A percentile compares a stretch with the other conserved stretches of the same genome.
Conservation (phyloP, 2,797 vertebrate species). For the Vespertilio murinus region DNA sequence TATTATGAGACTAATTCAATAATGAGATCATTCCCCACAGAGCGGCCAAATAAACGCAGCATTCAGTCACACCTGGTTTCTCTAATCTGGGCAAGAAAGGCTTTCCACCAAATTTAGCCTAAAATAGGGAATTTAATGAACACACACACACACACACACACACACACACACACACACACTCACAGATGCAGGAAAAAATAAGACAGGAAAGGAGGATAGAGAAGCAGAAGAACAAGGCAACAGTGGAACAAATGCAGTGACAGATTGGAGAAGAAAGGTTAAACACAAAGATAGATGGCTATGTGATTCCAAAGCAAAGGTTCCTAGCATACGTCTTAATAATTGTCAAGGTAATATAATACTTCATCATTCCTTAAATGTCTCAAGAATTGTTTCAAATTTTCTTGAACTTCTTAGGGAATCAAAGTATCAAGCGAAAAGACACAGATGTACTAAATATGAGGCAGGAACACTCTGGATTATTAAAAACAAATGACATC, state of each 20-base stretch:
- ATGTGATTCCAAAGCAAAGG: background rate
- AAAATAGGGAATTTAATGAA: constrained; percentile 49
- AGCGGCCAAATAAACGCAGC: constrained; percentile 75
- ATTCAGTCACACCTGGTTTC: constrained; percentile 72
- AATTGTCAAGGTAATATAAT: background rate
- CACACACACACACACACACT: background rate
- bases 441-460: background rate
- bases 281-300: background rate
- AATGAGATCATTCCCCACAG: constrained; percentile 79
- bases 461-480: background rate
- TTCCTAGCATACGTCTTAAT: background rate
- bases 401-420: constrained; percentile 2
- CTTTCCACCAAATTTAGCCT: constrained; percentile 52
- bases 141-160: background rate
- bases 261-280: background rate
- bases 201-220: background rate
- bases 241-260: background rate
- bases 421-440: constrained; percentile 33
- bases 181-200: background rate
- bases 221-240: background rate
- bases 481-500: background rate
- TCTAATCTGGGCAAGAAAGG: constrained; percentile 58
- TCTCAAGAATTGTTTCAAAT: constrained; percentile 18
- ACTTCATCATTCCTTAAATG: background rate
- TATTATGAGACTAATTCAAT: constrained; percentile 79